These are phyloP conservation scores for Emydocephalus ijimae DNA, from an alignment of 2,113 vertebrate genomes.

Conservation along the genomic window DNA sequence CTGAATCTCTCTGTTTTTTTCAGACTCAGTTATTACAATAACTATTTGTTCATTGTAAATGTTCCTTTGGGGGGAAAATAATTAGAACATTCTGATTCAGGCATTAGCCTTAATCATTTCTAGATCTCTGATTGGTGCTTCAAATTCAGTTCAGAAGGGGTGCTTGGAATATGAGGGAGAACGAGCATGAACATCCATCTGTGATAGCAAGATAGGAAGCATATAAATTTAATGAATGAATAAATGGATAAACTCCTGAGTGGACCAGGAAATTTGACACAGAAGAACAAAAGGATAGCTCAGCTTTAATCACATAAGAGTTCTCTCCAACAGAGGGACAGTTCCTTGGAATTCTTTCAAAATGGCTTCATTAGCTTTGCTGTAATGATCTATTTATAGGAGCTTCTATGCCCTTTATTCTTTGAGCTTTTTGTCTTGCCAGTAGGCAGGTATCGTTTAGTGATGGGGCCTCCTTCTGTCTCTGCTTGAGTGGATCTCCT, in stretches of 20 bases:
- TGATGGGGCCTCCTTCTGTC: neutral
- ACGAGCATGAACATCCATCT: neutral
- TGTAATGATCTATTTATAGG: neutral
- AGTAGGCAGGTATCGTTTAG: neutral
- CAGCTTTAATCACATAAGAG: neutral
- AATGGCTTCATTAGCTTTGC: neutral
- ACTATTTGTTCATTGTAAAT: neutral
- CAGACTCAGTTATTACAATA: neutral
- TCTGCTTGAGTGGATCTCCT: neutral
- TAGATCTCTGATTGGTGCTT: neutral
- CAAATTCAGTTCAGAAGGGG: neutral
- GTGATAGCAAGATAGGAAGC: neutral
- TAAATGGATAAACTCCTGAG: neutral
- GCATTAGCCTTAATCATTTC: neutral
- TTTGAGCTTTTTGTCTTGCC: neutral
- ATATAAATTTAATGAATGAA: neutral
- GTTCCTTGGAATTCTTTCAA: neutral
- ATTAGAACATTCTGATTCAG: neutral
- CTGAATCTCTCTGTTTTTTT: neutral
- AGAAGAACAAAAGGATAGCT: neutral
- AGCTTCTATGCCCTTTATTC: neutral
- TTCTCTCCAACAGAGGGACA: neutral
- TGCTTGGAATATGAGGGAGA: neutral
- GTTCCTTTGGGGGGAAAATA: neutral
- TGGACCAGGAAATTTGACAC: neutral